Percentiles rank a stretch among this genome's conserved stretches.
These are phyloP conservation scores for Lasioglossum oenotherae DNA, from an alignment of 2,888 invertebrate species.

Conservation along the genomic window DNA sequence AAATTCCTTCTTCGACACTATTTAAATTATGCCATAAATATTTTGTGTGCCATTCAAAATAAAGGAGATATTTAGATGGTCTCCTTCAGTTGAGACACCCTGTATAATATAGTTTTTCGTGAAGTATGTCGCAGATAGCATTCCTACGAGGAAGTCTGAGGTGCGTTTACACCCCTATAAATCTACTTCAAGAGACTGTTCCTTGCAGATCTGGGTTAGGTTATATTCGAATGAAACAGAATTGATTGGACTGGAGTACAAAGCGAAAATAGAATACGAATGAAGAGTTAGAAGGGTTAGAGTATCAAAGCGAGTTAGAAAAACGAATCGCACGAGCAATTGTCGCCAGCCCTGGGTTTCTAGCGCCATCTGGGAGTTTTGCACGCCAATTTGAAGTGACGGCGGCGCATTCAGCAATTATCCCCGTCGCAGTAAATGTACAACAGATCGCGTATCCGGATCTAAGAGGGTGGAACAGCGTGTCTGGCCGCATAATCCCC, in stretches of 20 bases:
- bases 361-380: background rate
- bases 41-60: too few species aligned
- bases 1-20: too few species aligned
- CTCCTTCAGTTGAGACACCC: too few species aligned
- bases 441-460: constrained; percentile 14
- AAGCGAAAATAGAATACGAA: background rate
- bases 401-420: constrained; percentile 3
- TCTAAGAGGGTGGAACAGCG: constrained; percentile 22
- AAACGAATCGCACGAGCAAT: background rate
- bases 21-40: too few species aligned
- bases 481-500: constrained; percentile 19
- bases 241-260: background rate
- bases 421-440: constrained; percentile 10
- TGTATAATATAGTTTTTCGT: too few species aligned
- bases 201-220: too few species aligned
- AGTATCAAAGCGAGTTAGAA: background rate
- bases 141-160: too few species aligned
- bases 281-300: background rate
- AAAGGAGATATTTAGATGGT: too few species aligned
- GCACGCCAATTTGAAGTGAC: background rate
- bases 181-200: too few species aligned
- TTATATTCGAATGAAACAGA: background rate
- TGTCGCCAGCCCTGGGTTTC: background rate
- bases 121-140: too few species aligned
- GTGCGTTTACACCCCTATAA: too few species aligned